phyloP scores from a whole-genome alignment of 2,113 vertebrate species.

The Vicugna pacos region DNA sequence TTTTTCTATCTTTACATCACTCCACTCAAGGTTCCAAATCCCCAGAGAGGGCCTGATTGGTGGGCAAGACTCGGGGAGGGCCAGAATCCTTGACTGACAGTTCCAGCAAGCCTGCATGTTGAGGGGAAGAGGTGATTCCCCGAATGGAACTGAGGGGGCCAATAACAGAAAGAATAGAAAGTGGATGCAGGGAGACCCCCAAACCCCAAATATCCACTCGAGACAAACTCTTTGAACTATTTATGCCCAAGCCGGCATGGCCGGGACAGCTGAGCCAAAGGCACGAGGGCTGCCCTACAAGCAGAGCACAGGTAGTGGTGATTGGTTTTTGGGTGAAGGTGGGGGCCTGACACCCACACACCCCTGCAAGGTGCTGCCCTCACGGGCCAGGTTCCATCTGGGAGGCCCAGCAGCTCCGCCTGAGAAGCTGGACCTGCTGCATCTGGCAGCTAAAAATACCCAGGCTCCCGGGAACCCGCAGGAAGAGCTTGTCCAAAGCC shows the following conservation, averaged over 20 bases:
- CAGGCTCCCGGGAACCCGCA: neutral
- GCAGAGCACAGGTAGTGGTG: neutral
- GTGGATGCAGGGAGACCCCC: neutral
- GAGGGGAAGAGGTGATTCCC: neutral
- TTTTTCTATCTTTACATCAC: neutral
- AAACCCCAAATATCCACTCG: neutral
- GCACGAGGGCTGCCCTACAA: neutral
- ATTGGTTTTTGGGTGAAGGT: neutral
- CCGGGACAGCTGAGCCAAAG: neutral
- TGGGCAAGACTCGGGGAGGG: neutral
- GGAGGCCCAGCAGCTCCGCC: neutral
- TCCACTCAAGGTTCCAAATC: neutral
- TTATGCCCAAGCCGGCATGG: neutral
- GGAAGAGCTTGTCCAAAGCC: constrained; percentile 78
- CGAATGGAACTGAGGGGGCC: neutral
- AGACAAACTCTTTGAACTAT: neutral
- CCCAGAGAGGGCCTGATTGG: neutral
- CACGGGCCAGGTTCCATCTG: fast-evolving
- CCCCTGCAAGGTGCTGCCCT: neutral
- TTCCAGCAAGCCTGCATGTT: neutral
- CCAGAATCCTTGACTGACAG: neutral
- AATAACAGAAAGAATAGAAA: neutral
- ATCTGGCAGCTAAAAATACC: constrained; percentile 63
- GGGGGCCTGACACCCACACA: neutral
- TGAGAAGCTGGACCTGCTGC: neutral